phyloP scores from a whole-genome alignment of 37 sponge, comb jelly and placozoan genomes.

The Corticium candelabrum region DNA sequence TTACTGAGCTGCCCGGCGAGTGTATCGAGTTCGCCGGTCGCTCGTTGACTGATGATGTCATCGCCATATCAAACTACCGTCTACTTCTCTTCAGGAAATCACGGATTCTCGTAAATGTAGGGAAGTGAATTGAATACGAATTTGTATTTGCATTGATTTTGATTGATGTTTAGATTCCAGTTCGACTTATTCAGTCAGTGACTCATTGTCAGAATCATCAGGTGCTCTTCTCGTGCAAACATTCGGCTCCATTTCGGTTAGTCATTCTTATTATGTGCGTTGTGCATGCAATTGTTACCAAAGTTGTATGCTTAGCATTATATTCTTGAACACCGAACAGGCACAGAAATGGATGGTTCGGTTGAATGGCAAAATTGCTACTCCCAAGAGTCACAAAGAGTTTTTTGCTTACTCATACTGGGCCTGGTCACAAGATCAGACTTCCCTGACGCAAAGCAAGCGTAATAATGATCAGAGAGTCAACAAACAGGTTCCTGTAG shows the following conservation, averaged over 20 bases:
- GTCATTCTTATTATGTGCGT: background rate
- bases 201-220: background rate
- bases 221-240: background rate
- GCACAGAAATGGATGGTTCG: background rate
- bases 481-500: too few species aligned
- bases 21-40: too few species aligned
- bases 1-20: too few species aligned
- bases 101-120: background rate
- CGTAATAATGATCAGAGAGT: too few species aligned
- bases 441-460: too few species aligned
- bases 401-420: background rate
- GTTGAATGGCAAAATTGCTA: background rate
- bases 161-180: background rate
- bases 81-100: background rate
- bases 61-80: background rate
- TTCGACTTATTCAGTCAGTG: background rate
- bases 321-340: background rate
- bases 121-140: too few species aligned
- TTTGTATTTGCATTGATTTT: too few species aligned
- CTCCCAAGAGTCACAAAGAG: background rate
- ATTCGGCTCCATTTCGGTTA: background rate
- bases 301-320: too few species aligned
- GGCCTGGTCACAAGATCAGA: too few species aligned
- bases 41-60: too few species aligned
- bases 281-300: too few species aligned